These are phyloP conservation scores for Chelon auratus DNA, from an alignment of 2,797 vertebrate species.

Conservation along the genomic window DNA sequence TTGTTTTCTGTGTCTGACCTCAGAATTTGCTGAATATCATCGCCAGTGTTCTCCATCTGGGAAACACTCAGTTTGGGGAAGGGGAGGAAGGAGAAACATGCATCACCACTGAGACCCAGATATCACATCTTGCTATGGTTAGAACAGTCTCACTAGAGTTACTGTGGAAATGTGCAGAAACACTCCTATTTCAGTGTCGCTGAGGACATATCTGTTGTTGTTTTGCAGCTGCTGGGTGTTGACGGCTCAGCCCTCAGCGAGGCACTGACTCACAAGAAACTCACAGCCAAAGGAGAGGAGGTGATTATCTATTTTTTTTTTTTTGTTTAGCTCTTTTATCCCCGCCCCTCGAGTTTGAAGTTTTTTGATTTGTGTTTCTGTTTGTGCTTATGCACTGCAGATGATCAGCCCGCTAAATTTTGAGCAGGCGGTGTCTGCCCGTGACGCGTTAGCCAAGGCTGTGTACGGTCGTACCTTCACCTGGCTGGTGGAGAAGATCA, in stretches of 20 bases:
- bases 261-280: conserved; percentile 95
- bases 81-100: conserved; percentile 91
- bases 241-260: conserved; percentile 87
- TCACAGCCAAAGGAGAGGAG: conserved; percentile 98
- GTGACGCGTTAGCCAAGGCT: conserved; percentile 94
- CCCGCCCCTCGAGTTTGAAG: neutral
- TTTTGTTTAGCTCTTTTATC: too few species aligned
- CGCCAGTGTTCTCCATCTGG: conserved; percentile 93
- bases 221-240: conserved; percentile 91
- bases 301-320: conserved; percentile 73
- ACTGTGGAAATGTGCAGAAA: conserved; percentile 43
- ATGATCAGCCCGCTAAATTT: conserved; percentile 93
- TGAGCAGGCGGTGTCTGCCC: conserved; percentile 92
- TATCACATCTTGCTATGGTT: conserved; percentile 91
- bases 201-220: conserved; percentile 64
- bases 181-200: conserved; percentile 6
- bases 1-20: conserved; percentile 23
- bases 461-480: conserved; percentile 94
- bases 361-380: neutral
- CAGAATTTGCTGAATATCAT: conserved; percentile 94
- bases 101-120: conserved; percentile 91
- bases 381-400: conserved; percentile 75
- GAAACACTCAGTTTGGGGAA: conserved; percentile 93
- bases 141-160: conserved; percentile 63
- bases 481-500: conserved; percentile 97